These are phyloP conservation scores for Siniperca knerii DNA, from an alignment of 2,113 vertebrate genomes.

Conservation along the genomic window DNA sequence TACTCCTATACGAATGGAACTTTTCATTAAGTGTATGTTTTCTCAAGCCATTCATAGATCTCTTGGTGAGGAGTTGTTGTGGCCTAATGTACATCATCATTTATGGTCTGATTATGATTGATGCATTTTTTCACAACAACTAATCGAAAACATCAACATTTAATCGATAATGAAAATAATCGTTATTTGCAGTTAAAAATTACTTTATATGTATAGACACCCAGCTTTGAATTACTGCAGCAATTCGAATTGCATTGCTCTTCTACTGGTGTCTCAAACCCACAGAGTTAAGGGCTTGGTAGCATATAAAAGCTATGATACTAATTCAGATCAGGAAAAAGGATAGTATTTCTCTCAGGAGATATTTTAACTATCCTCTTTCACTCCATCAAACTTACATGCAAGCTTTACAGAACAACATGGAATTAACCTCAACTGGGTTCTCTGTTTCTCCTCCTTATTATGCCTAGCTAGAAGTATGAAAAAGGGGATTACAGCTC, in stretches of 20 bases:
- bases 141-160: not conserved
- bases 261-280: conserved; percentile 19
- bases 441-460: conserved; percentile 49
- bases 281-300: conserved; percentile 22
- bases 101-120: not conserved
- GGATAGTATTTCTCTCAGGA: conserved; percentile 15
- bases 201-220: not conserved
- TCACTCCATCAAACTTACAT: conserved; percentile 44
- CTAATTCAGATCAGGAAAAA: conserved; percentile 31
- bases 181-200: not conserved
- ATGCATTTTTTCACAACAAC: not conserved
- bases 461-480: conserved; percentile 29
- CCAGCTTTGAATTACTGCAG: not conserved
- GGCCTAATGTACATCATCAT: not conserved
- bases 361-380: conserved; percentile 36
- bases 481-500: conserved; percentile 65
- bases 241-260: conserved; percentile 3
- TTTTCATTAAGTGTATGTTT: not conserved
- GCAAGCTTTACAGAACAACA: conserved; percentile 42
- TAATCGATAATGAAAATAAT: not conserved
- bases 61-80: not conserved
- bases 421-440: conserved; percentile 54
- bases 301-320: conserved; percentile 3
- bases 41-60: not conserved
- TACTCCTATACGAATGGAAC: not conserved